Evolutionary conservation across 2,888 invertebrate genomes (phyloP).

Genomic region (Anthoptus insignis): DNA sequence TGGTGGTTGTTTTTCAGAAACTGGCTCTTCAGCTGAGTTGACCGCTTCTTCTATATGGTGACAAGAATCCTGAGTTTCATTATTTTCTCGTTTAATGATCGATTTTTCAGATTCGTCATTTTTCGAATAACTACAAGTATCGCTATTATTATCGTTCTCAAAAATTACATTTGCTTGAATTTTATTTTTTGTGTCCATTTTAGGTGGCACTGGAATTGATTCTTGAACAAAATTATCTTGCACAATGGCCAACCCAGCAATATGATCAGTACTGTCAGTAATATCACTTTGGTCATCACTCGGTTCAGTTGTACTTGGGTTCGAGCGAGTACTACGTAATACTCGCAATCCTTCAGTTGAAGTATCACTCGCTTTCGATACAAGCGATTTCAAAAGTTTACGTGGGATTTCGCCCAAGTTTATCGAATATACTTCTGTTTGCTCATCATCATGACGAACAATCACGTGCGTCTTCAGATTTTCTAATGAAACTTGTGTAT

Average conservation of each 20-base stretch:
- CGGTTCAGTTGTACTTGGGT: slow-evolving; percentile 54
- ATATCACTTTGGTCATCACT: slow-evolving; percentile 58
- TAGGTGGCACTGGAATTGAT: neutral
- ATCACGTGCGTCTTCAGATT: slow-evolving; percentile 89
- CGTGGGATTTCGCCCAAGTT: slow-evolving; percentile 70
- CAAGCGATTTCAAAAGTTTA: slow-evolving; percentile 57
- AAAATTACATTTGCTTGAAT: slow-evolving; percentile 72
- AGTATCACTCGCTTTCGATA: slow-evolving; percentile 47
- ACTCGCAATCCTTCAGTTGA: slow-evolving; percentile 45
- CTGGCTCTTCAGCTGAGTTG: slow-evolving; percentile 14
- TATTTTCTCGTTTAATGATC: slow-evolving; percentile 45
- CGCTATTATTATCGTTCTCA: slow-evolving; percentile 64
- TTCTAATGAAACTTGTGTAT: slow-evolving; percentile 88
- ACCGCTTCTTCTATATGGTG: slow-evolving; percentile 37
- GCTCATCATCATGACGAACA: slow-evolving; percentile 81
- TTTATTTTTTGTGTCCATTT: slow-evolving; percentile 12
- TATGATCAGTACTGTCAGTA: slow-evolving; percentile 51
- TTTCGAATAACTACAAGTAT: slow-evolving; percentile 45
- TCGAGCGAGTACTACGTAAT: slow-evolving; percentile 57
- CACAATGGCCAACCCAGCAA: neutral
- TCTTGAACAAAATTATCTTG: slow-evolving; percentile 4
- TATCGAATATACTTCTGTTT: slow-evolving; percentile 77
- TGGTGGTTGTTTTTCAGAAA: slow-evolving; percentile 2
- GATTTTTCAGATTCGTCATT: slow-evolving; percentile 39
- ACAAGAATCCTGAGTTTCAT: slow-evolving; percentile 42